A percentile compares a stretch with the other conserved stretches of the same genome.
Conservation (phyloP, 2,888 invertebrate genomes). For the Anthrax anthrax region DNA sequence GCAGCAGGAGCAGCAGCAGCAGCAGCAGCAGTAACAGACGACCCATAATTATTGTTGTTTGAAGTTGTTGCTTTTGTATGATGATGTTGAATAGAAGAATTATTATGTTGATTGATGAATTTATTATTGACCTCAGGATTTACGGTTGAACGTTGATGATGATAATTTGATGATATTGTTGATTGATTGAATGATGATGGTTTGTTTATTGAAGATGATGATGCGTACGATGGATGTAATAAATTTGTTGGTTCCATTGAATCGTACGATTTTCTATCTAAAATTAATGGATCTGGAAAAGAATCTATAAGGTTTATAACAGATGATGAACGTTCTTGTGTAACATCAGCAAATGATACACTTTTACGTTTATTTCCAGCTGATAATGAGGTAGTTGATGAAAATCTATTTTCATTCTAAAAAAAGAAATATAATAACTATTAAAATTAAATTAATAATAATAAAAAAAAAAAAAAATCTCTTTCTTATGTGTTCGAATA, state of each 20-base stretch:
- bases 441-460: too few relatives aligned
- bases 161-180: background rate
- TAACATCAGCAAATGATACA: conserved; percentile 1
- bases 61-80: too few relatives aligned
- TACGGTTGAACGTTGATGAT: conserved; percentile 2
- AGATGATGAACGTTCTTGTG: background rate
- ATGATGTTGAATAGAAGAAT: background rate
- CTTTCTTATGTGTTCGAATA: too few relatives aligned
- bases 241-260: conserved; percentile 2
- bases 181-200: background rate
- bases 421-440: too few relatives aligned
- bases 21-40: too few relatives aligned
- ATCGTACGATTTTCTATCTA: conserved; percentile 4
- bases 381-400: background rate
- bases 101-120: background rate
- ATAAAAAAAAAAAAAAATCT: too few relatives aligned
- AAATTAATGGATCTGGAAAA: background rate
- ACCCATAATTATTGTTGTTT: too few relatives aligned
- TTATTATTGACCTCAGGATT: too few relatives aligned
- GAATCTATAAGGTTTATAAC: background rate
- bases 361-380: conserved; percentile 3
- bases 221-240: background rate
- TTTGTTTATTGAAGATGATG: conserved; percentile 7
- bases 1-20: too few relatives aligned
- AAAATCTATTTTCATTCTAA: too few relatives aligned